These are phyloP conservation scores for Drosophila greeni DNA, from an alignment of 2,888 invertebrate genomes.

Conservation along the genomic window DNA sequence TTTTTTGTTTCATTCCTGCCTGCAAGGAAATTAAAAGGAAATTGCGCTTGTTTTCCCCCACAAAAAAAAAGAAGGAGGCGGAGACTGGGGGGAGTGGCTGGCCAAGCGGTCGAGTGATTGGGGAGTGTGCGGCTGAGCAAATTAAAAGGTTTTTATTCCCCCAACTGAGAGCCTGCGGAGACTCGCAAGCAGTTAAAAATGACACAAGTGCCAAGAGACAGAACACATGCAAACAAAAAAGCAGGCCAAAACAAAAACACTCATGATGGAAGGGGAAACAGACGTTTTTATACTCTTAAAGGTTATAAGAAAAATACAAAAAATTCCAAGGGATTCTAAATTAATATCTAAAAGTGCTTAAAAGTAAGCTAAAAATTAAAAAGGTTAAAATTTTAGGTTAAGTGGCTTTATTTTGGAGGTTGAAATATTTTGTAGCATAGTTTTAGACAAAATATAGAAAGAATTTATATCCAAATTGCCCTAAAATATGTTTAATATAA, in stretches of 20 bases:
- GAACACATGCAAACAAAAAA: conserved; percentile 20
- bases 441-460: neutral
- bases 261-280: neutral
- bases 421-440: neutral
- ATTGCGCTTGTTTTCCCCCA: conserved; percentile 61
- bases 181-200: conserved; percentile 61
- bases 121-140: conserved; percentile 49
- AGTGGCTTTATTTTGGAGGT: neutral
- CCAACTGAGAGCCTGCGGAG: conserved; percentile 38
- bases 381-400: neutral
- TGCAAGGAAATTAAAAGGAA: conserved; percentile 69
- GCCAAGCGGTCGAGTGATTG: conserved; percentile 1
- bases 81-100: neutral
- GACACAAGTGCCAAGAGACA: conserved; percentile 56
- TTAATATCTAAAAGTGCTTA: neutral
- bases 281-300: neutral
- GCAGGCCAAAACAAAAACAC: conserved; percentile 23
- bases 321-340: too few relatives aligned
- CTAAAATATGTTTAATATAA: neutral
- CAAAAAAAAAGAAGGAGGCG: conserved; percentile 5
- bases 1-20: conserved; percentile 35
- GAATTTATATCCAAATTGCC: neutral
- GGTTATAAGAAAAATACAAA: neutral
- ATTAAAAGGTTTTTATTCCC: conserved; percentile 60
- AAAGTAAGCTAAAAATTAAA: too few relatives aligned